phyloP scores from a whole-genome alignment of 2,797 vertebrate genomes.

The Mionectes olivaceus region DNA sequence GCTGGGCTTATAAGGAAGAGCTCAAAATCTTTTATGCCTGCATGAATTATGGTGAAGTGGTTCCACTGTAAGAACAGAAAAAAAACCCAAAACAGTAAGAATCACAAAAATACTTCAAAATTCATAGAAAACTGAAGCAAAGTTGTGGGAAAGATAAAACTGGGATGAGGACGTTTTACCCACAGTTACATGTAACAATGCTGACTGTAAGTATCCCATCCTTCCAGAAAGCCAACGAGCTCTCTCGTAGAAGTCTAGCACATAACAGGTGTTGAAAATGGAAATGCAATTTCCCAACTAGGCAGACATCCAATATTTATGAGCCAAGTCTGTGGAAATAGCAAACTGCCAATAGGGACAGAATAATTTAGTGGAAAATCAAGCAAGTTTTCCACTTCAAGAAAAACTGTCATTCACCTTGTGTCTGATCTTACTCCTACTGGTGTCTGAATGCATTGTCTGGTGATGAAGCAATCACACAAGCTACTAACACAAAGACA shows the following conservation, averaged over 20 bases:
- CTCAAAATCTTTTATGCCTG: background rate
- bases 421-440: background rate
- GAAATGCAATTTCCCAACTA: slow-evolving; percentile 76
- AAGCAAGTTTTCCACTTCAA: slow-evolving; percentile 36
- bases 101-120: background rate
- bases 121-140: background rate
- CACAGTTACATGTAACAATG: background rate
- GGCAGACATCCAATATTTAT: slow-evolving; percentile 71
- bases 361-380: slow-evolving; percentile 59
- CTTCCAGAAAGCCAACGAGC: background rate
- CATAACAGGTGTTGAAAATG: slow-evolving; percentile 77
- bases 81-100: background rate
- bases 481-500: background rate
- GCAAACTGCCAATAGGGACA: slow-evolving; percentile 56
- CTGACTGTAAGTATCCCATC: background rate
- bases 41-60: accelerated
- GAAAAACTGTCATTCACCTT: slow-evolving; percentile 31
- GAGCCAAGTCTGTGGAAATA: slow-evolving; percentile 72
- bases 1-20: background rate
- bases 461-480: background rate
- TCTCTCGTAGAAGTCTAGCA: slow-evolving; percentile 58
- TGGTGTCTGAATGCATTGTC: background rate
- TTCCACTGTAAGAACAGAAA: background rate
- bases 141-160: background rate
- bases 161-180: background rate